A percentile compares a stretch with the other conserved stretches of the same genome.
Conservation (phyloP, 1,140 invertebrate species). For the Lepidostoma basale region DNA sequence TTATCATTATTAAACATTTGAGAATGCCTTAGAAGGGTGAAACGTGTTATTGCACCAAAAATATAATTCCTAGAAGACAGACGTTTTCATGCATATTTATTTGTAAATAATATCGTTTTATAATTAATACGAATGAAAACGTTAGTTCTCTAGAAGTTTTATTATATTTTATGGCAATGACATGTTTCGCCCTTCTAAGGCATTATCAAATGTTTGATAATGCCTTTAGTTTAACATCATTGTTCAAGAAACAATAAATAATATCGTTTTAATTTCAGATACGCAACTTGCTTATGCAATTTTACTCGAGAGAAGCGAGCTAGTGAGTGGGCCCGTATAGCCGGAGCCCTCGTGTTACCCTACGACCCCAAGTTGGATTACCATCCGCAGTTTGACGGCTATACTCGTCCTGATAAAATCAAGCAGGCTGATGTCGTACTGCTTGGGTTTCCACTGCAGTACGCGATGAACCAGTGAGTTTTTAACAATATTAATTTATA, state of each 20-base stretch:
- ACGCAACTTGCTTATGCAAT: constrained; percentile 57
- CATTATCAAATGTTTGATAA: too few relatives aligned
- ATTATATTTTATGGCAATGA: too few relatives aligned
- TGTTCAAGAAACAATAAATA: background rate
- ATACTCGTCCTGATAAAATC: constrained; percentile 53
- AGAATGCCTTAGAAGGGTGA: too few relatives aligned
- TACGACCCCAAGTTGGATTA: constrained; percentile 58
- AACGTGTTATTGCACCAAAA: too few relatives aligned
- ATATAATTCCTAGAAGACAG: too few relatives aligned
- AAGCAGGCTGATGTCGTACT: constrained; percentile 65
- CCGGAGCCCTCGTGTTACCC: constrained; percentile 57
- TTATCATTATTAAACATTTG: too few relatives aligned
- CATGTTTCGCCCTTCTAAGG: too few relatives aligned
- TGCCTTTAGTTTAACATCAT: too few relatives aligned
- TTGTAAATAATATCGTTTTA: too few relatives aligned
- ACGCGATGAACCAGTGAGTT: constrained; percentile 57
- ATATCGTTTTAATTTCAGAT: constrained; percentile 48
- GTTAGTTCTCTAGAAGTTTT: too few relatives aligned
- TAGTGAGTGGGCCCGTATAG: constrained; percentile 58
- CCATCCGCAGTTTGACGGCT: constrained; percentile 62
- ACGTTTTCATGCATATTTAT: too few relatives aligned
- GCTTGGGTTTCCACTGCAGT: constrained; percentile 61
- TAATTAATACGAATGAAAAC: too few relatives aligned
- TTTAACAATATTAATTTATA: background rate
- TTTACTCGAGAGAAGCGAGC: constrained; percentile 51